Evolutionary conservation across 2,113 vertebrate genomes (phyloP).

Genomic region (Mastomys natalensis): DNA sequence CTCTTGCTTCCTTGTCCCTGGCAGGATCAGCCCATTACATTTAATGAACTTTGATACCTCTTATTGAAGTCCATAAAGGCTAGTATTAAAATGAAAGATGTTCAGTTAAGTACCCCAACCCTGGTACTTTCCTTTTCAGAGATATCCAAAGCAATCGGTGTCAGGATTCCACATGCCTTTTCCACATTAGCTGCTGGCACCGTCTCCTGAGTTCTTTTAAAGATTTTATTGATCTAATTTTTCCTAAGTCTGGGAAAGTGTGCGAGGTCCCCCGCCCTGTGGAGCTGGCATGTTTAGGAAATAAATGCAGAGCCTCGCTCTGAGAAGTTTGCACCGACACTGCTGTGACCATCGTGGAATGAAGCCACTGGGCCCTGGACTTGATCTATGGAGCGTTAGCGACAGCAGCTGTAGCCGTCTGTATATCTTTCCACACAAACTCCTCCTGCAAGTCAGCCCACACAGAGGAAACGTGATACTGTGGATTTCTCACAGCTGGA

Average conservation of each 20-base stretch:
- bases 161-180: not conserved
- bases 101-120: slow-evolving; percentile 17
- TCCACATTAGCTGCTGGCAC: not conserved
- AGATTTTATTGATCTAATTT: not conserved
- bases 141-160: not conserved
- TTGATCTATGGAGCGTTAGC: slow-evolving; percentile 86
- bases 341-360: slow-evolving; percentile 81
- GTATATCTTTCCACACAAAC: slow-evolving; percentile 83
- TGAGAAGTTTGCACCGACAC: slow-evolving; percentile 72
- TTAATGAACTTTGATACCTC: slow-evolving; percentile 52
- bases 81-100: slow-evolving; percentile 64
- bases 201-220: not conserved
- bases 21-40: slow-evolving; percentile 56
- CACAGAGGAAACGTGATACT: slow-evolving; percentile 65
- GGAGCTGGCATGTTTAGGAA: slow-evolving; percentile 83
- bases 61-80: slow-evolving; percentile 45
- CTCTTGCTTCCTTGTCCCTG: not conserved
- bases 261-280: slow-evolving; percentile 53
- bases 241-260: slow-evolving; percentile 65
- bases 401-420: slow-evolving; percentile 84
- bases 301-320: slow-evolving; percentile 65
- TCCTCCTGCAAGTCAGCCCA: slow-evolving; percentile 75
- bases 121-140: not conserved
- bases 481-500: slow-evolving; percentile 19
- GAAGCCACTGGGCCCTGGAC: slow-evolving; percentile 85